Evolutionary conservation across 2,888 invertebrate genomes (phyloP).

Genomic region (Entomobrya proxima): DNA sequence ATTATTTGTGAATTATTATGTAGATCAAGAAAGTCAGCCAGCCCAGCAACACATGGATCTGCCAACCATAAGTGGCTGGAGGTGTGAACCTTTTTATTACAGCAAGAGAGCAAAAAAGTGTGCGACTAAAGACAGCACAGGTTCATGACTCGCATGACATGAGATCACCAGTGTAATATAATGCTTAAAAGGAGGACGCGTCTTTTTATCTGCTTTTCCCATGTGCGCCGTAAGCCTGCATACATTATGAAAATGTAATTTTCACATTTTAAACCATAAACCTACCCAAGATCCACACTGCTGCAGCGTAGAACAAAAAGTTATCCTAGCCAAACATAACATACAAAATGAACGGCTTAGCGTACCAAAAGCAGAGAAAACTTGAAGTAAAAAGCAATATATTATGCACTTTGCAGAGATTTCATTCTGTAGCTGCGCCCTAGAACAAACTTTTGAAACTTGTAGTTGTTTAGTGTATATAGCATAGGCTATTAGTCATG

Average conservation of each 20-base stretch:
- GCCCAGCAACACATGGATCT: constrained; percentile 41
- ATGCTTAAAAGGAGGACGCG: not conserved
- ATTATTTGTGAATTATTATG: constrained; percentile 42
- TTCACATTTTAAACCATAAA: not conserved
- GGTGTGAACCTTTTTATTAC: constrained; percentile 55
- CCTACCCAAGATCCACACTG: not conserved
- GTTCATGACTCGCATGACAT: too few relatives aligned
- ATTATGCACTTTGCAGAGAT: too few relatives aligned
- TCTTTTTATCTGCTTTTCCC: not conserved
- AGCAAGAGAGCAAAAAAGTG: not conserved
- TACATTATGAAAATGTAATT: not conserved
- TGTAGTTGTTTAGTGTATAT: not conserved
- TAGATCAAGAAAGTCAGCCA: constrained; percentile 46
- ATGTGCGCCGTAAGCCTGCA: not conserved
- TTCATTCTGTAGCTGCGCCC: too few relatives aligned
- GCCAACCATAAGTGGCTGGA: constrained; percentile 52
- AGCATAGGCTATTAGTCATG: not conserved
- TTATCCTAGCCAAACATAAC: not conserved
- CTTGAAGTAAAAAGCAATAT: too few relatives aligned
- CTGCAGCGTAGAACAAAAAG: not conserved
- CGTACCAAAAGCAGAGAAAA: too few relatives aligned
- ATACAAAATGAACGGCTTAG: too few relatives aligned
- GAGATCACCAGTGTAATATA: not conserved
- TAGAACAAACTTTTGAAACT: not conserved
- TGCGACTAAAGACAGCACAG: not conserved